Conservation (phyloP, 2,113 vertebrate genomes). For the Podarcis cretensis region DNA sequence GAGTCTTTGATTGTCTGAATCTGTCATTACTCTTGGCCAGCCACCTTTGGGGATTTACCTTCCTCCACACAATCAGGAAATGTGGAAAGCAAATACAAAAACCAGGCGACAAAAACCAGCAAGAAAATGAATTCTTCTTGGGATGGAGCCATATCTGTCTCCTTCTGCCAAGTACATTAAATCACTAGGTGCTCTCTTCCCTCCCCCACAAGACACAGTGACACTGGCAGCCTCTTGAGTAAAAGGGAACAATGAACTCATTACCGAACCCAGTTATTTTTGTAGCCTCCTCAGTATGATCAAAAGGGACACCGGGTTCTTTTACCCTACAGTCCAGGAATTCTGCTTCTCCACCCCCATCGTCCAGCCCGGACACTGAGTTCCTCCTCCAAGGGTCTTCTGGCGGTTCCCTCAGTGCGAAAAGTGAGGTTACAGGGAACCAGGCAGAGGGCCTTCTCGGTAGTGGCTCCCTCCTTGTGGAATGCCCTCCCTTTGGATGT, state of each 20-base stretch:
- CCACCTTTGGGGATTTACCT: slow-evolving; percentile 25
- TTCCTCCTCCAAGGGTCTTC: no score
- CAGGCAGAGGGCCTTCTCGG: no score
- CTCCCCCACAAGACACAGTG: neutral
- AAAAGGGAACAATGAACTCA: neutral
- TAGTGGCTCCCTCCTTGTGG: no score
- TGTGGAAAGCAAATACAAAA: slow-evolving; percentile 48
- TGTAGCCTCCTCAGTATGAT: neutral
- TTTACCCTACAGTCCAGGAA: neutral
- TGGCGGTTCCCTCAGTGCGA: no score
- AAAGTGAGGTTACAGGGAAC: no score
- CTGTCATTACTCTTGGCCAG: slow-evolving; percentile 53
- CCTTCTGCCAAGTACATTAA: neutral
- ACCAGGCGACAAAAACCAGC: neutral
- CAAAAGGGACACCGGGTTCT: neutral
- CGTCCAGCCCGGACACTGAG: no score
- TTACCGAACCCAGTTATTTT: neutral
- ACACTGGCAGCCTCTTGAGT: neutral
- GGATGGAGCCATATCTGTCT: slow-evolving; percentile 12
- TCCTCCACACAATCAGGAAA: slow-evolving; percentile 20
- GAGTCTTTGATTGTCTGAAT: slow-evolving; percentile 58
- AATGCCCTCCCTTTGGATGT: no score
- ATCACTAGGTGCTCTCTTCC: neutral
- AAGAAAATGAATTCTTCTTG: slow-evolving; percentile 28
- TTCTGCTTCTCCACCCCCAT: neutral